Evolutionary conservation across 2,113 vertebrate species (phyloP).

Genomic region (Lagopus leucura): DNA sequence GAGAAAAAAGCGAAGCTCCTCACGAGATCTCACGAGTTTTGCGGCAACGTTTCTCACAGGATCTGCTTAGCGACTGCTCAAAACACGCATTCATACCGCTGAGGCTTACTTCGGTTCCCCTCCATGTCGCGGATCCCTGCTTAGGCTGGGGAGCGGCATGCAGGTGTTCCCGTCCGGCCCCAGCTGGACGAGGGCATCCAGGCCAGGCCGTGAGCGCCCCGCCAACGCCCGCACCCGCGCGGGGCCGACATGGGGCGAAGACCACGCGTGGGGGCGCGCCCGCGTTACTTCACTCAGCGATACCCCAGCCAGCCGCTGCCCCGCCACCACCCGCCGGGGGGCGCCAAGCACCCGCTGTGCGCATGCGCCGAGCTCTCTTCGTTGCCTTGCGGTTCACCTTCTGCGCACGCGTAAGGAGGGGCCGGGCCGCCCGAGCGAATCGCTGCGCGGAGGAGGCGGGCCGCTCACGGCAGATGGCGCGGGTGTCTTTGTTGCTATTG

Average conservation of each 20-base stretch:
- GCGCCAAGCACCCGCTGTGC: not conserved
- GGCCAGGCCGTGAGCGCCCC: not conserved
- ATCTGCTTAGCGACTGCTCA: not conserved
- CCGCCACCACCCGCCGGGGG: not conserved
- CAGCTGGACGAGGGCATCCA: not conserved
- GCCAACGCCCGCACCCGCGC: no score
- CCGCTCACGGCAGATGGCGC: fast-evolving
- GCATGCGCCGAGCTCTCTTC: not conserved
- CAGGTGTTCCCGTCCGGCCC: not conserved
- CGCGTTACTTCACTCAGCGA: no score
- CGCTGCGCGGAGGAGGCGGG: not conserved
- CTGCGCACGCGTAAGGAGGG: not conserved
- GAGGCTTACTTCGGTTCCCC: constrained; percentile 64
- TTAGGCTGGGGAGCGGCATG: not conserved
- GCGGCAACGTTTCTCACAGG: not conserved
- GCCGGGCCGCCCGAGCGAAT: not conserved
- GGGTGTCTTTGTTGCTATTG: not conserved
- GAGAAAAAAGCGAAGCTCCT: not conserved
- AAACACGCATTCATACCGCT: not conserved
- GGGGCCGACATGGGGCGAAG: not conserved
- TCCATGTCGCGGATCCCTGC: constrained; percentile 60
- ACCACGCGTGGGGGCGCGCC: no score
- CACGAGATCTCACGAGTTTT: not conserved
- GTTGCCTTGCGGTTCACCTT: not conserved
- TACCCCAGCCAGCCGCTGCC: no score